Evolutionary conservation across 2,888 invertebrate species (phyloP).

Genomic region (Melangyna quadrimaculata): DNA sequence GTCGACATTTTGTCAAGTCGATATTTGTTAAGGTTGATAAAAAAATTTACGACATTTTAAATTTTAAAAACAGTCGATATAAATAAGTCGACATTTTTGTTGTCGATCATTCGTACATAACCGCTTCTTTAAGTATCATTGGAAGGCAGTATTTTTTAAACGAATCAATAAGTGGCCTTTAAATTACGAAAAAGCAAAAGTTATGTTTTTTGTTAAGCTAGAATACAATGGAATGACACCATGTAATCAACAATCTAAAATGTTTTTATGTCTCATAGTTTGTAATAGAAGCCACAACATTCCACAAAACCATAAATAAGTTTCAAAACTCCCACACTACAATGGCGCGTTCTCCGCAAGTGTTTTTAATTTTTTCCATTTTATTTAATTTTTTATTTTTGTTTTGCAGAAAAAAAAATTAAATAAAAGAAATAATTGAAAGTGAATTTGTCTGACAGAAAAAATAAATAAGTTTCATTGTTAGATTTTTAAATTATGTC

Average conservation of each 20-base stretch:
- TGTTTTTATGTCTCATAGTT: neutral
- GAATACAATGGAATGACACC: conserved; percentile 29
- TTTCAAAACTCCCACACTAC: conserved; percentile 32
- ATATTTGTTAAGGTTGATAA: too few species aligned
- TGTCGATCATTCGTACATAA: too few species aligned
- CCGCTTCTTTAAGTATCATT: too few species aligned
- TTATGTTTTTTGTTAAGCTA: neutral
- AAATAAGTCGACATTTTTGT: too few species aligned
- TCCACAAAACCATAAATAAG: conserved; percentile 31
- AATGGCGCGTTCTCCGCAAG: neutral
- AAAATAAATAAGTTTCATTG: neutral
- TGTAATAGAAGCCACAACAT: conserved; percentile 1
- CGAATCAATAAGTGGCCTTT: neutral
- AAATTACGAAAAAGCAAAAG: conserved; percentile 34
- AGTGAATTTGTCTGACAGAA: neutral
- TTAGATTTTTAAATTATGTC: conserved; percentile 41
- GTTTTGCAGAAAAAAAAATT: neutral
- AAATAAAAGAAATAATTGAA: neutral
- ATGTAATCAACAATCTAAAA: neutral
- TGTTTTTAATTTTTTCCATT: neutral
- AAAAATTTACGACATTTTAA: too few species aligned
- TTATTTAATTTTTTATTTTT: neutral
- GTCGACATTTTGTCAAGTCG: too few species aligned
- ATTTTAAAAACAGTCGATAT: too few species aligned
- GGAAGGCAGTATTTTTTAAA: neutral